Conservation (phyloP, 2,797 vertebrate genomes). For the Carapus acus region DNA sequence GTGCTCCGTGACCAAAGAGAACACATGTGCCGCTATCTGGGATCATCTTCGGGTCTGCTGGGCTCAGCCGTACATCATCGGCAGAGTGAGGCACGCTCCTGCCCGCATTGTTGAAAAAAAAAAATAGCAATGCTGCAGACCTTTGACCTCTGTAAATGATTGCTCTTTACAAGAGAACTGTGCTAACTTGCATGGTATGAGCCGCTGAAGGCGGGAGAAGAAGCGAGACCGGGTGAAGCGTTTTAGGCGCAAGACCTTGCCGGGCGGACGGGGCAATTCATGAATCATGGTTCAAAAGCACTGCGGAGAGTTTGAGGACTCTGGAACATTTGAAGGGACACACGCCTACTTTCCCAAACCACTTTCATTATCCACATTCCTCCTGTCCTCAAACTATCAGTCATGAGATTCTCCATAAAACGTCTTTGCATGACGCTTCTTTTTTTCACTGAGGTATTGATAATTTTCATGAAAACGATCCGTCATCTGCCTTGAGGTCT, state of each 20-base stretch:
- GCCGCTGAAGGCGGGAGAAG: not conserved
- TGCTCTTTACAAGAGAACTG: constrained; percentile 22
- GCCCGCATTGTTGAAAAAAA: not conserved
- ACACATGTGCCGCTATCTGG: constrained; percentile 33
- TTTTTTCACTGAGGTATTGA: too few relatives aligned
- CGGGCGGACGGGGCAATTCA: too few relatives aligned
- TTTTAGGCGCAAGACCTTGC: not conserved
- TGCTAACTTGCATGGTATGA: constrained; percentile 27
- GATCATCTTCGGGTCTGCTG: constrained; percentile 25
- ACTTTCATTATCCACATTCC: too few relatives aligned
- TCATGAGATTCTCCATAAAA: too few relatives aligned
- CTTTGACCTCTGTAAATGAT: constrained; percentile 32
- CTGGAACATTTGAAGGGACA: too few relatives aligned
- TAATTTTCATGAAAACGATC: too few relatives aligned
- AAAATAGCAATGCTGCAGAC: constrained; percentile 38
- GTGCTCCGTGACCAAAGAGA: constrained; percentile 35
- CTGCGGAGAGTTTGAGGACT: too few relatives aligned
- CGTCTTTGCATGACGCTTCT: too few relatives aligned
- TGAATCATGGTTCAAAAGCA: too few relatives aligned
- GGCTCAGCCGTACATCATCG: constrained; percentile 48
- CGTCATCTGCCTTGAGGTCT: too few relatives aligned
- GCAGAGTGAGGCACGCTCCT: constrained; percentile 15
- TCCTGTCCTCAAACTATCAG: too few relatives aligned
- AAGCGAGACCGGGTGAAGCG: constrained; percentile 8
- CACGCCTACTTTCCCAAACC: too few relatives aligned